These are phyloP conservation scores for Linepithema humile DNA, from an alignment of 1,140 invertebrate species.

Conservation along the genomic window DNA sequence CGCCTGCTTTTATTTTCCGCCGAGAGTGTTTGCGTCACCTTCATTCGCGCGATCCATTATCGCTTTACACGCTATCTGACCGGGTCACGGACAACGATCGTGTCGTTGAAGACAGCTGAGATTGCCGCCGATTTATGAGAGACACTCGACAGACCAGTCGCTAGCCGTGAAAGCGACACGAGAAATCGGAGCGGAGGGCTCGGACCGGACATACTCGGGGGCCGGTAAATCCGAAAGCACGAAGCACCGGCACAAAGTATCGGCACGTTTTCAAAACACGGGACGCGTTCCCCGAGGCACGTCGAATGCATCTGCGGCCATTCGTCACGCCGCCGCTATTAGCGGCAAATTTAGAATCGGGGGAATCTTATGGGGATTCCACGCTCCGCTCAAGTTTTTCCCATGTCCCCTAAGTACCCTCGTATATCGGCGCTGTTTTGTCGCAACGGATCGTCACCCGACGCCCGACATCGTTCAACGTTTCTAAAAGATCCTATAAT, in stretches of 20 bases:
- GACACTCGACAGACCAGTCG: background rate
- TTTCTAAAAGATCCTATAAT: background rate
- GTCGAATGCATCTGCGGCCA: slow-evolving; percentile 59
- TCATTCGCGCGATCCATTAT: background rate
- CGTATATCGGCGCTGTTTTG: slow-evolving; percentile 24
- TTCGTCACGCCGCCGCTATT: slow-evolving; percentile 47
- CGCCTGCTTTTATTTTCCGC: background rate
- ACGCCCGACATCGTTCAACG: background rate
- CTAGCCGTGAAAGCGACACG: slow-evolving; percentile 27
- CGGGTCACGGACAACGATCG: background rate
- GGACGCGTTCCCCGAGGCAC: slow-evolving; percentile 57
- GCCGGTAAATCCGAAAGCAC: slow-evolving; percentile 39
- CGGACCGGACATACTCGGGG: background rate
- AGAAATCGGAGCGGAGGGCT: slow-evolving; percentile 42
- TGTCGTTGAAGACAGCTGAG: slow-evolving; percentile 52
- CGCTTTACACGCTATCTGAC: background rate
- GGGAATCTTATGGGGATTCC: slow-evolving; percentile 30
- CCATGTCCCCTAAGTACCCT: slow-evolving; percentile 16
- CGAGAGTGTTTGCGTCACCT: background rate
- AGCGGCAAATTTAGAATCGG: slow-evolving; percentile 56
- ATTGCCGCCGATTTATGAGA: slow-evolving; percentile 60
- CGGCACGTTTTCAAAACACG: slow-evolving; percentile 80
- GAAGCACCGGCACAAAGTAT: slow-evolving; percentile 60
- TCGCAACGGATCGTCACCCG: background rate
- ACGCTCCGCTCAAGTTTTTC: background rate